Evolutionary conservation across 2,888 invertebrate species (phyloP).

Genomic region (Boloria euphrosyne): DNA sequence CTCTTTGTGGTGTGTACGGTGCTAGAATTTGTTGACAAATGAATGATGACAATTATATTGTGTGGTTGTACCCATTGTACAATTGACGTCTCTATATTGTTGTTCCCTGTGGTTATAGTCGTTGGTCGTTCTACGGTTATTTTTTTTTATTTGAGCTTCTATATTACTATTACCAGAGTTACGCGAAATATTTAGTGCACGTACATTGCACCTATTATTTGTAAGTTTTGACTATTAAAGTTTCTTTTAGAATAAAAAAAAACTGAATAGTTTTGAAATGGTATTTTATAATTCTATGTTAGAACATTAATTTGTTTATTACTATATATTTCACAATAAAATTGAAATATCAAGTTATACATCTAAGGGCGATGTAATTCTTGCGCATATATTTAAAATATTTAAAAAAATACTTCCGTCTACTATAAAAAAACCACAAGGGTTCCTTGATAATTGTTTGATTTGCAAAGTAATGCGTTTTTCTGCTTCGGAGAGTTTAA

Average conservation of each 20-base stretch:
- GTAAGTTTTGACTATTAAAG: too few species aligned
- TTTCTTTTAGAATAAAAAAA: too few species aligned
- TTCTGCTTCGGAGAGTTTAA: constrained; percentile 50
- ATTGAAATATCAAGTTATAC: too few species aligned
- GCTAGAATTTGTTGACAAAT: constrained; percentile 68
- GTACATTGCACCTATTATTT: not conserved
- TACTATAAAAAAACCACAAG: constrained; percentile 15
- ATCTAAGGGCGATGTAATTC: too few species aligned
- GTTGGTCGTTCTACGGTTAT: constrained; percentile 44
- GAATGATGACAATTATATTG: constrained; percentile 77
- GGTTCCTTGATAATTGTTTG: constrained; percentile 44
- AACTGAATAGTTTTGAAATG: too few species aligned
- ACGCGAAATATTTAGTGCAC: not conserved
- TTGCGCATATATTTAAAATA: too few species aligned
- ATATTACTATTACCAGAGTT: constrained; percentile 9
- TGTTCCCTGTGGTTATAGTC: constrained; percentile 48
- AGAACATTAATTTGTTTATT: too few species aligned
- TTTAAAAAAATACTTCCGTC: too few species aligned
- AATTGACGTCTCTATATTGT: constrained; percentile 66
- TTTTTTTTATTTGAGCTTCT: constrained; percentile 36
- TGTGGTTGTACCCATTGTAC: constrained; percentile 62
- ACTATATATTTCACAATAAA: too few species aligned
- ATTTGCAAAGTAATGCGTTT: constrained; percentile 67
- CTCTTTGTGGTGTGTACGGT: constrained; percentile 44
- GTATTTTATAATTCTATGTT: too few species aligned